Evolutionary conservation across 1,140 invertebrate species (phyloP).

Genomic region (Tetranychus urticae): DNA sequence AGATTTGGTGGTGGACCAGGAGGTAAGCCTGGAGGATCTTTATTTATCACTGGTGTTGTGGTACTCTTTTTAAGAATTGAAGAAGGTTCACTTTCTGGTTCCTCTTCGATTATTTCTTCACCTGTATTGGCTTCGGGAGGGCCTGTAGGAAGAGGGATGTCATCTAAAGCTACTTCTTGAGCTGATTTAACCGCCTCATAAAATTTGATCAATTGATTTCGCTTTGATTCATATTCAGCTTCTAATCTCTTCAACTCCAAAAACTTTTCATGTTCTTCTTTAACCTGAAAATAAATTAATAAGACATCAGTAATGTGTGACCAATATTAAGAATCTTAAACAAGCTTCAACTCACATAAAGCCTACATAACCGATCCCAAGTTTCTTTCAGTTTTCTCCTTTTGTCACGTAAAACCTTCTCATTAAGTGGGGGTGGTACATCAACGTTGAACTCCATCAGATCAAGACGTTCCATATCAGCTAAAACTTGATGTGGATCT

Average conservation of each 20-base stretch:
- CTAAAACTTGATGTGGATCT: conserved; percentile 74
- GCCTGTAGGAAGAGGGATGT: conserved; percentile 65
- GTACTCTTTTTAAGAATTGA: conserved; percentile 47
- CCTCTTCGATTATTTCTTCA: conserved; percentile 2
- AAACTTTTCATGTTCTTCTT: conserved; percentile 87
- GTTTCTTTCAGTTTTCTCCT: conserved; percentile 85
- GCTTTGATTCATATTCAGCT: conserved; percentile 71
- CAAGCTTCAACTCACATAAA: conserved; percentile 62
- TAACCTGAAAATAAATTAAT: conserved; percentile 36
- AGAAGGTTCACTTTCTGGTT: conserved; percentile 15
- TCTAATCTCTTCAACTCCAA: conserved; percentile 68
- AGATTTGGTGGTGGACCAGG: conserved; percentile 42
- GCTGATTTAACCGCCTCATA: conserved; percentile 76
- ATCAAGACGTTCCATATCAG: conserved; percentile 92
- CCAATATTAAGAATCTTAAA: conserved; percentile 2
- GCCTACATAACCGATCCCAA: conserved; percentile 68
- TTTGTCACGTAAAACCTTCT: conserved; percentile 90
- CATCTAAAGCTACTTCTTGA: conserved; percentile 83
- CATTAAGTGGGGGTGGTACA: conserved; percentile 74
- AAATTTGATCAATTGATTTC: conserved; percentile 60
- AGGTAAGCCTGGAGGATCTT: conserved; percentile 62
- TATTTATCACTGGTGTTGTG: conserved; percentile 7
- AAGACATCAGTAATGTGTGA: not conserved
- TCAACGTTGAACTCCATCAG: conserved; percentile 92
- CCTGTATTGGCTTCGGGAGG: conserved; percentile 12